These are phyloP conservation scores for Noctua pronuba DNA, from an alignment of 2,888 invertebrate genomes.

Conservation along the genomic window DNA sequence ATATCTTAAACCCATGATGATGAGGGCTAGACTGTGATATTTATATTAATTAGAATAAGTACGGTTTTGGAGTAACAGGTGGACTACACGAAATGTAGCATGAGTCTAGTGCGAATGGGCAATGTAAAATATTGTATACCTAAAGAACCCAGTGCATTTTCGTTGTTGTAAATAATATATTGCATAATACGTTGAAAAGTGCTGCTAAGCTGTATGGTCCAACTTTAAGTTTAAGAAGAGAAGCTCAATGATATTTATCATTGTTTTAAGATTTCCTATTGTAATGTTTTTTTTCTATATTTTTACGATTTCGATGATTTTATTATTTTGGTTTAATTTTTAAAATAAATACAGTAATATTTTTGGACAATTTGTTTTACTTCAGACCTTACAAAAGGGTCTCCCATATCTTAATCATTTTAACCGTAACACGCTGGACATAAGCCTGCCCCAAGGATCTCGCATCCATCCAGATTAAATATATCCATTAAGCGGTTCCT, in stretches of 20 bases:
- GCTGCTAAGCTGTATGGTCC: background rate
- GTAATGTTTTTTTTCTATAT: slow-evolving; percentile 1
- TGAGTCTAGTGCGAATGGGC: background rate
- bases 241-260: background rate
- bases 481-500: background rate
- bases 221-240: background rate
- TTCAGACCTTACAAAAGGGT: background rate
- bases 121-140: slow-evolving; percentile 1
- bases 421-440: background rate
- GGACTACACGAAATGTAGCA: background rate
- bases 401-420: background rate
- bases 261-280: background rate
- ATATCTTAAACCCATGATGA: slow-evolving; percentile 93
- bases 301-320: slow-evolving; percentile 3
- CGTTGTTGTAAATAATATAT: background rate
- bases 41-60: slow-evolving; percentile 14
- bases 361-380: background rate
- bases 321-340: background rate
- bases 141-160: background rate
- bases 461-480: background rate
- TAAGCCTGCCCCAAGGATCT: background rate
- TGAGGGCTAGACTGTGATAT: slow-evolving; percentile 92
- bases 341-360: background rate
- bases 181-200: background rate
- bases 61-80: slow-evolving; percentile 26